Evolutionary conservation across 2,113 vertebrate species (phyloP).

Genomic region (Chrysochloris asiatica): DNA sequence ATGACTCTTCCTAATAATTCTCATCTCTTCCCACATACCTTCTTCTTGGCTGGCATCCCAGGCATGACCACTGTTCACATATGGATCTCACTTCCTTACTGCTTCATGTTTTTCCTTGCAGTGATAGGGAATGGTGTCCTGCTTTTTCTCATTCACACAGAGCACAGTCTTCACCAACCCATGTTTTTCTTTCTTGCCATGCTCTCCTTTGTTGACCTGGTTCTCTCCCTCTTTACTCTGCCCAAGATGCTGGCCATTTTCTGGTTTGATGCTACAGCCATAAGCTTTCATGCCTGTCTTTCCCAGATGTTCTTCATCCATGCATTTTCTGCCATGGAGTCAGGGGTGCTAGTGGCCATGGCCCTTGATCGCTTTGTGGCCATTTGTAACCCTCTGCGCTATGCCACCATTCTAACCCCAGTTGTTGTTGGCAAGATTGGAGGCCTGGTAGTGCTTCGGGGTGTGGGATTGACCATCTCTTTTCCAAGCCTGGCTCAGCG

Average conservation of each 20-base stretch:
- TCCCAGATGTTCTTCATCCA: conserved; percentile 74
- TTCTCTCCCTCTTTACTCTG: conserved; percentile 65
- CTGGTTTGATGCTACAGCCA: conserved; percentile 60
- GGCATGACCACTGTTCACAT: conserved; percentile 37
- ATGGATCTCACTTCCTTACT: conserved; percentile 72
- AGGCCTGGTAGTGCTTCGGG: conserved; percentile 42
- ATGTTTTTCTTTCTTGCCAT: conserved; percentile 72
- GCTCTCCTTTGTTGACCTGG: conserved; percentile 66
- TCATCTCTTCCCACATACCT: conserved; percentile 57
- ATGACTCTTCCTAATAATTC: conserved; percentile 47
- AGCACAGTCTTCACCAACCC: conserved; percentile 52
- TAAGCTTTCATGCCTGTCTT: conserved; percentile 53
- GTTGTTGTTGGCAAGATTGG: conserved; percentile 56
- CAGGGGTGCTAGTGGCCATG: conserved; percentile 68
- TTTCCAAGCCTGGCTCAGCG: conserved; percentile 59
- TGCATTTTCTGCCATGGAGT: conserved; percentile 67
- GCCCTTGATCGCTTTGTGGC: conserved; percentile 69
- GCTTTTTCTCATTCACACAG: conserved; percentile 58
- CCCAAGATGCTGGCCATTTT: conserved; percentile 73
- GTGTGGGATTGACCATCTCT: conserved; percentile 57
- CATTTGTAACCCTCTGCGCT: conserved; percentile 68
- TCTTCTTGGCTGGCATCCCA: conserved; percentile 70
- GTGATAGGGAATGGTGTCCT: conserved; percentile 57
- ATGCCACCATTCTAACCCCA: conserved; percentile 50
- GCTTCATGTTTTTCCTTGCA: conserved; percentile 69